Percentiles rank a stretch among this genome's conserved stretches.
Conservation (phyloP, 2,888 invertebrate species). For the Thalpophila matura region DNA sequence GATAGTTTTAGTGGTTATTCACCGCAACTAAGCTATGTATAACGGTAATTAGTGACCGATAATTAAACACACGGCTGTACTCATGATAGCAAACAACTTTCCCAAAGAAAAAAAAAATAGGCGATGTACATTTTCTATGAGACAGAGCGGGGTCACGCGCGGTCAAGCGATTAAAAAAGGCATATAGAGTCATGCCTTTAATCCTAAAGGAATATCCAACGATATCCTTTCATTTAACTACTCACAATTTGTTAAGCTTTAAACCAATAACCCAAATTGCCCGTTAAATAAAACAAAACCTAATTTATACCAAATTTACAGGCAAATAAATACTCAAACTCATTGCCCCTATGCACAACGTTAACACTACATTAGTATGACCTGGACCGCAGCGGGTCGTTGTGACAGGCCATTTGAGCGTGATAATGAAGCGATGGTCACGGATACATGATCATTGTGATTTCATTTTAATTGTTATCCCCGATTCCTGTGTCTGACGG, state of each 20-base stretch:
- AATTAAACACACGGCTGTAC: too few species aligned
- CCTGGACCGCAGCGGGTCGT: constrained; percentile 32
- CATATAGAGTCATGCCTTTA: too few species aligned
- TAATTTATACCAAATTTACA: constrained; percentile 29
- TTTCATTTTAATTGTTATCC: constrained; percentile 15
- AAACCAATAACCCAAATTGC: background rate
- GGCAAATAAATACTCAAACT: constrained; percentile 17
- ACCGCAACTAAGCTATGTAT: background rate
- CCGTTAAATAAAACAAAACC: background rate
- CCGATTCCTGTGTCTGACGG: background rate
- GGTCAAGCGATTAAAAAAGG: too few species aligned
- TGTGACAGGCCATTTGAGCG: constrained; percentile 33
- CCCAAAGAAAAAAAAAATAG: too few species aligned
- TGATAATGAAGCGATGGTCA: constrained; percentile 24
- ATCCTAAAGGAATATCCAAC: too few species aligned
- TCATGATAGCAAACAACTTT: too few species aligned
- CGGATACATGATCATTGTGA: background rate
- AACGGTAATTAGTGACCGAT: too few species aligned
- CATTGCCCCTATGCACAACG: constrained; percentile 5
- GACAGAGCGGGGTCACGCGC: too few species aligned
- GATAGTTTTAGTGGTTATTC: background rate
- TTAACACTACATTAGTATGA: constrained; percentile 33
- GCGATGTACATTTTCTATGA: too few species aligned
- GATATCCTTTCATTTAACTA: too few species aligned
- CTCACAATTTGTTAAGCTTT: background rate